These are phyloP conservation scores for Timema podura DNA, from an alignment of 2,888 invertebrate genomes.

Conservation along the genomic window DNA sequence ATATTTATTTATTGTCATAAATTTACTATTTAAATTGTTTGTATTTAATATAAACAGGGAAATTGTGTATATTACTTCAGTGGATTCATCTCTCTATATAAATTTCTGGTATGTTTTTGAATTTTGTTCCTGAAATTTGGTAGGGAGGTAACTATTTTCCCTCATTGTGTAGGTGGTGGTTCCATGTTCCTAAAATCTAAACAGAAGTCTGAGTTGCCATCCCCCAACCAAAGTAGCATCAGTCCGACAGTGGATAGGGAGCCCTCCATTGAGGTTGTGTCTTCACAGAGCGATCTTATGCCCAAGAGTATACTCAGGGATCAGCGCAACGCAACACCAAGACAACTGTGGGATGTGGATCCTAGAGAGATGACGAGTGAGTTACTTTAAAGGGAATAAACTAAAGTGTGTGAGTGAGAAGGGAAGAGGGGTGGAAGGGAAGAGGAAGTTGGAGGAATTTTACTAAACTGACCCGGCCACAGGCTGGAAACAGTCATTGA, in stretches of 20 bases:
- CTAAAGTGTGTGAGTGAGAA: neutral
- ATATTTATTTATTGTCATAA: no score
- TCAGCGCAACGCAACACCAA: constrained; percentile 14
- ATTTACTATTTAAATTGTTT: no score
- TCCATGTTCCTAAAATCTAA: constrained; percentile 60
- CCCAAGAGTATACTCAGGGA: constrained; percentile 35
- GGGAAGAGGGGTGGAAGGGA: no score
- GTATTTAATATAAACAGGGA: no score
- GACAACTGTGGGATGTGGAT: constrained; percentile 34
- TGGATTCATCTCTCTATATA: no score
- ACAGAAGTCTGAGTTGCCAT: constrained; percentile 32
- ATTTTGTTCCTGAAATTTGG: no score
- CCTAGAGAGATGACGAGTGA: constrained; percentile 33
- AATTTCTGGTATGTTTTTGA: no score
- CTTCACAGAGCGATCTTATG: constrained; percentile 22
- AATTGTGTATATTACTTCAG: no score
- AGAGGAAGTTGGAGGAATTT: no score
- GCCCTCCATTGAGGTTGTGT: constrained; percentile 17
- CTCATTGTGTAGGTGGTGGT: constrained; percentile 49
- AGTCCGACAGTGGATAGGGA: neutral
- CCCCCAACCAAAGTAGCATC: neutral
- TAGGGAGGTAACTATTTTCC: no score
- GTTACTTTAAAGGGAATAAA: neutral
- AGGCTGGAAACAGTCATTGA: no score
- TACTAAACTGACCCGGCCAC: no score